Evolutionary conservation across 1,140 invertebrate genomes (phyloP), one percentile per base, ranked within the genome.

Genomic region (Meloidogyne chitwoodi): DNA sequence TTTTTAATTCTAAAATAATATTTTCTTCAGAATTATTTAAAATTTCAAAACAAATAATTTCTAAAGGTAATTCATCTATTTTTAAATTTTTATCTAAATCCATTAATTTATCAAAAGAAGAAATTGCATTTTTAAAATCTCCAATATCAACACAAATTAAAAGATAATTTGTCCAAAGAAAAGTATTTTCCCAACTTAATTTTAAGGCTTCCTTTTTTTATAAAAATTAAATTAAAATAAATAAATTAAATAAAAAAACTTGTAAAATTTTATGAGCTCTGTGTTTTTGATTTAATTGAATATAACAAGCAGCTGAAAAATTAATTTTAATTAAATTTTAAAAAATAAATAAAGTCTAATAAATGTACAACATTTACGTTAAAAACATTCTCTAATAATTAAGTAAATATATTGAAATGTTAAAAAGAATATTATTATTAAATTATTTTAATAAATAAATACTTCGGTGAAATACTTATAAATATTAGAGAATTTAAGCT

Each of bases 201-300:
- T 73, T 73, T n/a, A 64, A 34, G 0, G 71, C 71, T 64, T 73
- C 71, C 71, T 73, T n/a, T n/a, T n/a, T n/a, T n/a, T n/a, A n/a
- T 16, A 29, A 72, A 65, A 24, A 65, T 26, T 27, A 19, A 26
- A 70, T 31, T 34, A 56, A 22, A n/a, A n/a, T 19, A 19, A 27
- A 26, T 73, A 27, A 34, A 65, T 16, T 56, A 74, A 44, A n/a
- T 5, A 38, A 66, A 19, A 22, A 26, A 12, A 79, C 78, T 31
- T 73, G 48, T 34, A 79, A 34, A 31, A 79, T 68, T 75, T 79
- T 79, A 1, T 79, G 79, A 4, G 78, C 78, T 26, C 79, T 29
- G 0, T 65, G 6, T 41, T 81, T 79, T 68, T 77, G 44, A 26
- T 64, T 44, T n/a, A 80, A 26, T 14, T 81, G 48, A 11, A 79